A percentile compares a stretch with the other conserved stretches of the same genome.
These are phyloP conservation scores for Phrynocephalus vlangalii DNA, from an alignment of 2,797 vertebrate species.

Conservation along the genomic window DNA sequence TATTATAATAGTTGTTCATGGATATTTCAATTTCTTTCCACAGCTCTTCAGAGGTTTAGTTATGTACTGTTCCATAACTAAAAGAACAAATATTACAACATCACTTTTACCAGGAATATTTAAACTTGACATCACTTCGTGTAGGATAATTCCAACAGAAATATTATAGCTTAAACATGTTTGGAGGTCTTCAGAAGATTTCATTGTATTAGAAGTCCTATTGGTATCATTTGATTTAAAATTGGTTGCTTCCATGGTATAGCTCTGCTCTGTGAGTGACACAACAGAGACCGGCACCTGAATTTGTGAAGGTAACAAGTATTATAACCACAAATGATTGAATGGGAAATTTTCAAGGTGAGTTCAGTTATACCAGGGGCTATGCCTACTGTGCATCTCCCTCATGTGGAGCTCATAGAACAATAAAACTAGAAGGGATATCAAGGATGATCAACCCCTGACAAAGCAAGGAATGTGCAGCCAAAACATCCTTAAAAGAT, in stretches of 20 bases:
- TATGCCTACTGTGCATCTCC: not conserved
- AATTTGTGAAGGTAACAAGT: not conserved
- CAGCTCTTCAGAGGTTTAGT: not conserved
- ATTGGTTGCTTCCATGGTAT: not conserved
- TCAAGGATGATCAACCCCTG: too few relatives aligned
- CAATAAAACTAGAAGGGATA: too few relatives aligned
- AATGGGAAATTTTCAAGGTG: not conserved
- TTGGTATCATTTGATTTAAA: not conserved
- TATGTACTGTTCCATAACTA: not conserved
- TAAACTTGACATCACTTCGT: not conserved
- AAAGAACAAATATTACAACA: too few relatives aligned
- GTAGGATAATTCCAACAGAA: not conserved
- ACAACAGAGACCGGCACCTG: not conserved
- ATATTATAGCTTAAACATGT: not conserved
- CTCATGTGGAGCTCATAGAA: too few relatives aligned
- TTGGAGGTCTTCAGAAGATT: too few relatives aligned
- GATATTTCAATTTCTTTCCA: not conserved
- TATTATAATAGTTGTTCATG: too few relatives aligned
- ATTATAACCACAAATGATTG: not conserved
- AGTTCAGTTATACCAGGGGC: not conserved
- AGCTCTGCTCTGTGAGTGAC: not conserved
- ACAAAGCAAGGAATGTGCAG: too few relatives aligned
- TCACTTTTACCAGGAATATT: not conserved
- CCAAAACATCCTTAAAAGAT: too few relatives aligned
- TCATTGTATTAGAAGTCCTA: too few relatives aligned